phyloP scores from a whole-genome alignment of 2,113 vertebrate species.

The Dipodomys merriami region DNA sequence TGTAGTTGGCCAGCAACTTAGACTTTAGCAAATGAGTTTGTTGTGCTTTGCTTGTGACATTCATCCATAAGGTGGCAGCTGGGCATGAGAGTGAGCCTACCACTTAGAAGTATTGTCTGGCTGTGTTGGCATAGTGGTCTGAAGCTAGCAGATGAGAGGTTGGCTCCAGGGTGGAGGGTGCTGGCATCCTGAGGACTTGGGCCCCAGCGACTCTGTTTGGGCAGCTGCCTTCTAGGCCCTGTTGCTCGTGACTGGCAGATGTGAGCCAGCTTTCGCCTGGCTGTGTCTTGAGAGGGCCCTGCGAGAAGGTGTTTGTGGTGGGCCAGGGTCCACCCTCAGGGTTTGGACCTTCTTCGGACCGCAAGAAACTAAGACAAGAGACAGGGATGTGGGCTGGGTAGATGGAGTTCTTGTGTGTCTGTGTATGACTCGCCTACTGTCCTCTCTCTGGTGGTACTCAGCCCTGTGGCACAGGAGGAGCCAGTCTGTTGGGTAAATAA shows the following conservation, averaged over 20 bases:
- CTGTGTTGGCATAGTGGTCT: background rate
- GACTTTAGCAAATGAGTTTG: background rate
- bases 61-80: too few species aligned
- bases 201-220: rapidly evolving
- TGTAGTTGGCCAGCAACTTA: rapidly evolving
- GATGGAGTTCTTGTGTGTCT: background rate
- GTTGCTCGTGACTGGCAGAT: background rate
- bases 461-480: background rate
- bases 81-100: rapidly evolving
- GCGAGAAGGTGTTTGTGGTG: too few species aligned
- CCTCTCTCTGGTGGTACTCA: background rate
- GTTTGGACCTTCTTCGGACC: background rate
- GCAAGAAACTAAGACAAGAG: too few species aligned
- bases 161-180: background rate
- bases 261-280: background rate
- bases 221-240: background rate
- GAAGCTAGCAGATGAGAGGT: background rate
- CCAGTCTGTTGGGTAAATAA: background rate
- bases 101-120: rapidly evolving
- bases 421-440: background rate
- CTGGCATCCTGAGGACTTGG: rapidly evolving
- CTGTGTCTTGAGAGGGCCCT: too few species aligned
- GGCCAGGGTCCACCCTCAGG: background rate
- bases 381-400: too few species aligned
- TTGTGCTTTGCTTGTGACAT: background rate